Conservation (phyloP, 2,797 vertebrate genomes). For the Lutjanus argentimaculatus region DNA sequence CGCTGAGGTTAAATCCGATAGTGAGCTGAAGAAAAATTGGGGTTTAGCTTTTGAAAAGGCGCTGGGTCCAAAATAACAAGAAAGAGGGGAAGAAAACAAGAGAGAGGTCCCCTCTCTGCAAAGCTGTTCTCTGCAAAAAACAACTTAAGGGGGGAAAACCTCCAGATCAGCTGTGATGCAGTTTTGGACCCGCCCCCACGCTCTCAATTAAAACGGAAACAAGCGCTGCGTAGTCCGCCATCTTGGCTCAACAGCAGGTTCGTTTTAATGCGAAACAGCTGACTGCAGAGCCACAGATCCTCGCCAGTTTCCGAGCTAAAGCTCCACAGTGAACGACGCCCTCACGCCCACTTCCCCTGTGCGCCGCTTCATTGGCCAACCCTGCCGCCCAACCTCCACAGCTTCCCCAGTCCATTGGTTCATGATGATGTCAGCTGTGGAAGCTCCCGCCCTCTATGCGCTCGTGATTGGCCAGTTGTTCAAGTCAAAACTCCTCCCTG, state of each 20-base stretch:
- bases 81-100: constrained; percentile 54
- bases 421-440: constrained; percentile 77
- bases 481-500: constrained; percentile 14
- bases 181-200: constrained; percentile 76
- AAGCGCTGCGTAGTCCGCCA: constrained; percentile 55
- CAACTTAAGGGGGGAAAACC: constrained; percentile 81
- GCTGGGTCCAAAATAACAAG: constrained; percentile 61
- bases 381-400: constrained; percentile 67
- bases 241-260: constrained; percentile 75
- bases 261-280: neutral
- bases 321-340: neutral
- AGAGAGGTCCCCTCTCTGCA: constrained; percentile 80
- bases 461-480: constrained; percentile 53
- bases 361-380: constrained; percentile 56
- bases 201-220: constrained; percentile 62
- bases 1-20: constrained; percentile 25
- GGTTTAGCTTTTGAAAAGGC: constrained; percentile 23
- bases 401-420: constrained; percentile 42
- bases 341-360: constrained; percentile 44
- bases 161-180: constrained; percentile 87
- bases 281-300: constrained; percentile 58
- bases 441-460: neutral
- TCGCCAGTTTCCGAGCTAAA: constrained; percentile 41
- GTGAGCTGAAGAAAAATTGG: neutral
- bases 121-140: constrained; percentile 85